Conservation (phyloP, 2,888 invertebrate genomes). For the Aphidoletes aphidimyza region DNA sequence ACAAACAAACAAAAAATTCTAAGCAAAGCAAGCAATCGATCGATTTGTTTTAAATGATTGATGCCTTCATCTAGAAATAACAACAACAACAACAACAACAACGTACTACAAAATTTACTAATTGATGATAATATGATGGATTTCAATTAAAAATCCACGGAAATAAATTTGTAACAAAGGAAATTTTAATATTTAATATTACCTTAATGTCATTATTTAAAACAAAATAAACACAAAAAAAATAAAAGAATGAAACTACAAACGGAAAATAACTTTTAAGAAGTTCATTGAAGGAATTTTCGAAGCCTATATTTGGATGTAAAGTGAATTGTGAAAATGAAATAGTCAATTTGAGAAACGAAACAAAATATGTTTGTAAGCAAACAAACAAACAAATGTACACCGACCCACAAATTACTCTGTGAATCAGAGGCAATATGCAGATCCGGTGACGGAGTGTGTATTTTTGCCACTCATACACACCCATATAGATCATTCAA, state of each 20-base stretch:
- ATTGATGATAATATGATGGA: background rate
- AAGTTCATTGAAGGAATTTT: background rate
- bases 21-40: background rate
- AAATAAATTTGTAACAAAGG: background rate
- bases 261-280: no score
- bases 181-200: slow-evolving; percentile 8
- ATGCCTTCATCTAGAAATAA: background rate
- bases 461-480: no score
- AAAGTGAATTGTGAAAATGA: background rate
- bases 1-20: no score
- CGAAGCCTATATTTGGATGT: background rate
- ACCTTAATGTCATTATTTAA: background rate
- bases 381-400: no score
- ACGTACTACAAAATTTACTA: background rate
- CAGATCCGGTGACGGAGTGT: no score
- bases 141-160: background rate
- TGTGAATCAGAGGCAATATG: no score
- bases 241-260: no score
- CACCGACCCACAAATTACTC: no score
- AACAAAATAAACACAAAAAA: background rate
- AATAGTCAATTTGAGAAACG: background rate
- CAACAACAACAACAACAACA: background rate
- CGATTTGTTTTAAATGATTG: slow-evolving; percentile 14
- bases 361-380: background rate
- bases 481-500: no score